Percentiles rank a stretch among this genome's conserved stretches.
These are phyloP conservation scores for Macrochelys suwanniensis DNA, from an alignment of 2,797 vertebrate species.

Conservation along the genomic window DNA sequence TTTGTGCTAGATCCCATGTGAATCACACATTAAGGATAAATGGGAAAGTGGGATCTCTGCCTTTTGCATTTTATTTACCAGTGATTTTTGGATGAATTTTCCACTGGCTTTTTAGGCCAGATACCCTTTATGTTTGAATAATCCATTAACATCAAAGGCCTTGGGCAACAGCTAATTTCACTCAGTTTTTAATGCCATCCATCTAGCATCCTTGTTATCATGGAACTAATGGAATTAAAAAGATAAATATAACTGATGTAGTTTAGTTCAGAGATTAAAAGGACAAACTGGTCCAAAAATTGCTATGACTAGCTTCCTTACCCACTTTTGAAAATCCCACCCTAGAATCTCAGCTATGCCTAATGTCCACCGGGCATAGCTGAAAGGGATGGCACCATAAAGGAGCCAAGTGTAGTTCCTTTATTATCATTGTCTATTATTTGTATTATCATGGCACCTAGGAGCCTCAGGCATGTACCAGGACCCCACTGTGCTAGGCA, in stretches of 20 bases:
- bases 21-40: not conserved
- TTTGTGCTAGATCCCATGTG: not conserved
- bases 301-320: not conserved
- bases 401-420: not conserved
- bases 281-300: constrained; percentile 30
- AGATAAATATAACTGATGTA: not conserved
- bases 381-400: constrained; percentile 14
- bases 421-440: not conserved
- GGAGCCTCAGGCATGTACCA: not conserved
- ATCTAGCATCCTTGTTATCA: not conserved
- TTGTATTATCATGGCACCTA: not conserved
- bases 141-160: not conserved
- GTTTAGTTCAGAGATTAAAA: constrained; percentile 46
- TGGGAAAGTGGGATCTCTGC: not conserved
- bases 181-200: not conserved
- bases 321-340: constrained; percentile 37
- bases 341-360: constrained; percentile 60
- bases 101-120: not conserved
- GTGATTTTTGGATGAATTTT: not conserved
- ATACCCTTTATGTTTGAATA: not conserved
- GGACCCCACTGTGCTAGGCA: not conserved
- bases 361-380: constrained; percentile 11
- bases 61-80: not conserved
- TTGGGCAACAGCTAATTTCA: not conserved
- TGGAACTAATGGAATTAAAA: not conserved